Evolutionary conservation across 2,888 invertebrate species (phyloP).

Genomic region (Oligia latruncula): DNA sequence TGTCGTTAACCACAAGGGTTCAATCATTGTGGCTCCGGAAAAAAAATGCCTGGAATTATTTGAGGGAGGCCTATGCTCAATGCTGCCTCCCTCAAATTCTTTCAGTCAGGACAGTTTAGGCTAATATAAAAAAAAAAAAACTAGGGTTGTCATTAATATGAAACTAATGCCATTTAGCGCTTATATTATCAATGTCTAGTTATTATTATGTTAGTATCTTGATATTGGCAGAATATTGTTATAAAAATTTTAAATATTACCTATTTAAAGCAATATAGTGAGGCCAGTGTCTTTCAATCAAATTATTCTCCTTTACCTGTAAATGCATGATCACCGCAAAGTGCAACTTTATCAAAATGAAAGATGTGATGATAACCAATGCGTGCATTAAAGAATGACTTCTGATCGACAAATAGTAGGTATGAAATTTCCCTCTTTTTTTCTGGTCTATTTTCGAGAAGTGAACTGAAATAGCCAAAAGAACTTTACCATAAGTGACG

Average conservation of each 20-base stretch:
- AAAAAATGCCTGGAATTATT: not conserved
- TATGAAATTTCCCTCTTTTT: not conserved
- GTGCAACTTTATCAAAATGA: not conserved
- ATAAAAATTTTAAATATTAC: no score
- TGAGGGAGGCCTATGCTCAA: not conserved
- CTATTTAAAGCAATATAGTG: not conserved
- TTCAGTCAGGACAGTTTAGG: not conserved
- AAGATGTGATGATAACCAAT: no score
- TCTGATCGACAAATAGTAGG: not conserved
- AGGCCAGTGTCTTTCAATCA: not conserved
- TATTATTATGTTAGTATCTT: not conserved
- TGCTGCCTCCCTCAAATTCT: no score
- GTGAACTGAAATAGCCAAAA: not conserved
- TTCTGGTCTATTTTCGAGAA: not conserved
- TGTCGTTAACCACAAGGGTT: not conserved
- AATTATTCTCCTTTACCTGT: not conserved
- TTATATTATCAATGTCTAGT: not conserved
- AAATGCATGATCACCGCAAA: not conserved
- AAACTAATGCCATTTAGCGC: not conserved
- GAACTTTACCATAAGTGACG: not conserved
- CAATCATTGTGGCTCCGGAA: not conserved
- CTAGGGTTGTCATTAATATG: not conserved
- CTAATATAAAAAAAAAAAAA: not conserved
- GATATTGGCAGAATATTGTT: not conserved
- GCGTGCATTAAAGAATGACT: not conserved